Conservation (phyloP, 2,113 vertebrate species). For the Vicugna pacos region DNA sequence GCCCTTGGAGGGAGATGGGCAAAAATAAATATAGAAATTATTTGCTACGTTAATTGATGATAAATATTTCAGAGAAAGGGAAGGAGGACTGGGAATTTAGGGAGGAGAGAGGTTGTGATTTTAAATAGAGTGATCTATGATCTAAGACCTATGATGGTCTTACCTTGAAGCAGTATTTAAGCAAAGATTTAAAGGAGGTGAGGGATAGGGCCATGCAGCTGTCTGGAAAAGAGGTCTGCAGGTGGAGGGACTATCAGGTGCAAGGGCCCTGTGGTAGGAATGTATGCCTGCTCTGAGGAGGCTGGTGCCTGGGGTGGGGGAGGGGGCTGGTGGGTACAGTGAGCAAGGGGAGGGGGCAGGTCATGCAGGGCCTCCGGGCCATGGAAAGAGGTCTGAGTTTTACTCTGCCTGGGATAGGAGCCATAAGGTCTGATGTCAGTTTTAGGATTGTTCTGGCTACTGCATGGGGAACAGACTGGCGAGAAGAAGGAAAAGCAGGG, state of each 20-base stretch:
- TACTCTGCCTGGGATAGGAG: neutral
- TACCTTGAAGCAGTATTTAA: neutral
- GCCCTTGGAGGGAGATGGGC: neutral
- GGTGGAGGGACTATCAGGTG: neutral
- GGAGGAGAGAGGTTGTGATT: neutral
- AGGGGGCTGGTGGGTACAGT: neutral
- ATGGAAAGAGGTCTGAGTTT: neutral
- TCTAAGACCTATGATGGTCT: neutral
- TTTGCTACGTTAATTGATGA: neutral
- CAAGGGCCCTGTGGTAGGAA: neutral
- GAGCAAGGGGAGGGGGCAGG: neutral
- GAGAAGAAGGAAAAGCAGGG: neutral
- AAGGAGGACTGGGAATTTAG: neutral
- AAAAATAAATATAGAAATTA: neutral
- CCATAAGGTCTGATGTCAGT: neutral
- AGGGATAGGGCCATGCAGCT: neutral
- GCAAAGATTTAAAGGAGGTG: neutral
- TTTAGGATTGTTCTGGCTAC: neutral
- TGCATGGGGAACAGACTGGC: neutral
- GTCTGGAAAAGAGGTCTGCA: neutral
- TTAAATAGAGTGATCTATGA: neutral
- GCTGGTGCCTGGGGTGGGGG: no score
- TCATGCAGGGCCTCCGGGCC: neutral
- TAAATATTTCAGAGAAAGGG: neutral
- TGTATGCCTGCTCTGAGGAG: neutral